Evolutionary conservation across 2,888 invertebrate genomes (phyloP).

Genomic region (Gerosis bhagava): DNA sequence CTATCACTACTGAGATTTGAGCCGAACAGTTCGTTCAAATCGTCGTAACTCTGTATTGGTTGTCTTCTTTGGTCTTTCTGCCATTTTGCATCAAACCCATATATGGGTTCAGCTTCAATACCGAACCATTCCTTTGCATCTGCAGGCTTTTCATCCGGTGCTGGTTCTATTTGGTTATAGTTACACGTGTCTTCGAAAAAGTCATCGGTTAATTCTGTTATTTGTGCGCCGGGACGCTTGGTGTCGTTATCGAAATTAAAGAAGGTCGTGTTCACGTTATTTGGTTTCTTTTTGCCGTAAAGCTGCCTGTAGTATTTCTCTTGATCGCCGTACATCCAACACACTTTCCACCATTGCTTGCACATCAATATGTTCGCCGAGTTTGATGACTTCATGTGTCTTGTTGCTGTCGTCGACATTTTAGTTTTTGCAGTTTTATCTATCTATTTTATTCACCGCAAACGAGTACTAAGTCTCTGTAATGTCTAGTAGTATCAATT

Average conservation of each 20-base stretch:
- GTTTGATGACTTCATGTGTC: slow-evolving; percentile 76
- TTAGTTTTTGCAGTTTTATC: slow-evolving; percentile 39
- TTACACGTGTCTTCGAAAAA: slow-evolving; percentile 61
- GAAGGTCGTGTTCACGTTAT: slow-evolving; percentile 59
- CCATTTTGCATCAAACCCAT: slow-evolving; percentile 68
- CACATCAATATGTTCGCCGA: slow-evolving; percentile 91
- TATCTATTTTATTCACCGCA: no score
- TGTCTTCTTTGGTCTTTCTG: slow-evolving; percentile 79
- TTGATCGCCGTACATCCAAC: slow-evolving; percentile 93
- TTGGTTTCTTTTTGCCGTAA: slow-evolving; percentile 84
- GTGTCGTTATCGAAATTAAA: slow-evolving; percentile 59
- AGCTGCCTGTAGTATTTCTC: slow-evolving; percentile 93
- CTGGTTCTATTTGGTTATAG: slow-evolving; percentile 60
- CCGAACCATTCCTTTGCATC: slow-evolving; percentile 48
- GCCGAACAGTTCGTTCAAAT: slow-evolving; percentile 65
- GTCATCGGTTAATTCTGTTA: slow-evolving; percentile 75
- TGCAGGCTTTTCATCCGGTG: slow-evolving; percentile 55
- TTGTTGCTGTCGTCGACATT: slow-evolving; percentile 77
- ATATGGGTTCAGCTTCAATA: slow-evolving; percentile 63
- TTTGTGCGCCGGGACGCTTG: slow-evolving; percentile 73
- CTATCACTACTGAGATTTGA: slow-evolving; percentile 58
- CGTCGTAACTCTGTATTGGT: slow-evolving; percentile 70
- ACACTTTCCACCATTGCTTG: slow-evolving; percentile 95
- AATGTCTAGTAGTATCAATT: no score
- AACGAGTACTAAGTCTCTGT: no score